Evolutionary conservation across 2,888 invertebrate genomes (phyloP), one percentile per base, ranked within the genome.

Genomic region (Eupithecia inturbata): DNA sequence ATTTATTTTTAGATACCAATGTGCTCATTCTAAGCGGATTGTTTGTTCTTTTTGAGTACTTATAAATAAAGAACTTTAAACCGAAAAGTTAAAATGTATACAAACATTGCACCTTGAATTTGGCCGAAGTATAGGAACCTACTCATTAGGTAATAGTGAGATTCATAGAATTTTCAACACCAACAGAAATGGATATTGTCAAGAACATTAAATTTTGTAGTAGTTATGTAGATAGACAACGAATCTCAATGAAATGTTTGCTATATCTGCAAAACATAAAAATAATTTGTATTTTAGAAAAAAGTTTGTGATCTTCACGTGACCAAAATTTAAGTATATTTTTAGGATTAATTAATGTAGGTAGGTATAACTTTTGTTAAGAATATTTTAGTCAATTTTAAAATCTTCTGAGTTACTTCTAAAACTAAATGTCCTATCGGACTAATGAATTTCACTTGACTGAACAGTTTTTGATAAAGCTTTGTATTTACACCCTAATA

Each of bases 381-480:
- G 63, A 31, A n/a, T 36, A 63, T 19, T 12, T 31, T 63, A 63
- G 19, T 10, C 6, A 36, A 36, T 14, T n/a, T 22, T 22, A 22
- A 10, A 22, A 49, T 5, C 22, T 22, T 49, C 60, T 26, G 26
- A 60, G 6, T 26, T 28, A 9, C 7, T 36, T 36, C 36, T 7
- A 36, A 36, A 36, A 31, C 28, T 62, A 22, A 22, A 53, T 53
- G 22, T 22, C 53, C 53, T 53, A 22, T n/a, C n/a, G 10, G 22
- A 53, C 22, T 22, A 53, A 53, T 53, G 53, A 53, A 53, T 49
- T 49, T 49, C 49, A 49, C 53, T 22, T 53, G 69, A 14, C 72
- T 73, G 66, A 71, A 67, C 63, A 0, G 49, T 70, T 77, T 75
- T 75, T 49, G 73, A 71, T 68, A 39, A 28, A 67, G 67, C 28